Evolutionary conservation across 2,888 invertebrate species (phyloP).

Genomic region (Laspeyria flexula): DNA sequence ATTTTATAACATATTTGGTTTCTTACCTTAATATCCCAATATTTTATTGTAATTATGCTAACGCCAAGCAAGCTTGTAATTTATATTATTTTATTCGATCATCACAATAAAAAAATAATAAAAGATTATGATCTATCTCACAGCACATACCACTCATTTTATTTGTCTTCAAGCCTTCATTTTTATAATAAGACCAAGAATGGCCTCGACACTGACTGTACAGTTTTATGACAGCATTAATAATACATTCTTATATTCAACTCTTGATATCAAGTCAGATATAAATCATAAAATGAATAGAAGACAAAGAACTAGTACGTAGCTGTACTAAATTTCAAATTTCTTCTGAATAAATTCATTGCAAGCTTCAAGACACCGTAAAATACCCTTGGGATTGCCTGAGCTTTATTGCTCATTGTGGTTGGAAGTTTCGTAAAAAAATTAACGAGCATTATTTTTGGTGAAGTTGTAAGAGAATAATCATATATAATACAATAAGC

Average conservation of each 20-base stretch:
- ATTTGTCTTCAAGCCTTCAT: no score
- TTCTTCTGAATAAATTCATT: conserved; percentile 53
- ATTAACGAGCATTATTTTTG: conserved; percentile 44
- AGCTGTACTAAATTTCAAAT: conserved; percentile 45
- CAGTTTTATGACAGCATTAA: neutral
- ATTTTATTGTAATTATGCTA: no score
- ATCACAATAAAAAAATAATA: no score
- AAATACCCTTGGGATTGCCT: conserved; percentile 47
- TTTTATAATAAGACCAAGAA: neutral
- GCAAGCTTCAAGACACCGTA: conserved; percentile 48
- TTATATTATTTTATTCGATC: no score
- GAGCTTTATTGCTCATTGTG: conserved; percentile 50
- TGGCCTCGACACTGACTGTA: neutral
- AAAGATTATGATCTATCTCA: no score
- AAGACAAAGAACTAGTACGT: conserved; percentile 25
- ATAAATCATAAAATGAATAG: conserved; percentile 4
- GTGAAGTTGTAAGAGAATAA: conserved; percentile 31
- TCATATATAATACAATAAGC: conserved; percentile 31
- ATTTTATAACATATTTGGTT: no score
- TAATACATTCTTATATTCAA: neutral
- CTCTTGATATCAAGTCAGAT: neutral
- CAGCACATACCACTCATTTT: no score
- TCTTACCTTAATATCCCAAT: no score
- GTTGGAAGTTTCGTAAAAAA: conserved; percentile 45
- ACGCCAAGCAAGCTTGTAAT: no score